phyloP scores from a whole-genome alignment of 1,140 invertebrate species.

The Eriocheir sinensis region DNA sequence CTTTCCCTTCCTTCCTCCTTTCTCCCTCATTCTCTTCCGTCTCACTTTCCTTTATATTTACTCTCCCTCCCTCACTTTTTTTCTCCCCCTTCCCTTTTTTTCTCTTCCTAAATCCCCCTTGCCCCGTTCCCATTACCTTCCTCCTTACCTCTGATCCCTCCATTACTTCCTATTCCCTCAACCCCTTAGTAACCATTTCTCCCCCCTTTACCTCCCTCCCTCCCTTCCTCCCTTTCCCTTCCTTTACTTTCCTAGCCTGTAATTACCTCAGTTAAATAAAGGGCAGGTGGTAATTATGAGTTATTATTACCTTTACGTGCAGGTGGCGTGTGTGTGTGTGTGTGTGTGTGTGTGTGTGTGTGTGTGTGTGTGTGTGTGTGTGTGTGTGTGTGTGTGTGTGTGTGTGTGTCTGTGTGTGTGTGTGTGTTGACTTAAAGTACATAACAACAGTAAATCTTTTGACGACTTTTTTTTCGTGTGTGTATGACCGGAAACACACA shows the following conservation, averaged over 20 bases:
- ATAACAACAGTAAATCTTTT: too few relatives aligned
- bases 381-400: conserved; percentile 22
- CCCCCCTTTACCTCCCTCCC: not conserved
- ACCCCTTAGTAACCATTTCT: too few relatives aligned
- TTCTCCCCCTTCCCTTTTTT: not conserved
- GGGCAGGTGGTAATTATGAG: not conserved
- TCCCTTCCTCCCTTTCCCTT: not conserved
- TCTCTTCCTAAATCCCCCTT: too few relatives aligned
- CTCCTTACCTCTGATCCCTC: too few relatives aligned
- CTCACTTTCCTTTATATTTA: too few relatives aligned
- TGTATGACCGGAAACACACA: not conserved
- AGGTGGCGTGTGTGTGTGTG: not conserved
- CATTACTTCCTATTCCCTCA: too few relatives aligned
- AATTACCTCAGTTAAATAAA: not conserved
- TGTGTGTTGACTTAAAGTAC: not conserved
- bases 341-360: not conserved
- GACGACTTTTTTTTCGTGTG: not conserved
- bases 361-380: conserved; percentile 22
- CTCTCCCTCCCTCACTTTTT: not conserved
- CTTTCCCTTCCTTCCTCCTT: not conserved
- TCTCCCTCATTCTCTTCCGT: not conserved
- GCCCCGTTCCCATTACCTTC: not conserved
- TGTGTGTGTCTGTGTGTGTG: conserved; percentile 1
- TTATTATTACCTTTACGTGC: not conserved
- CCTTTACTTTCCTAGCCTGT: not conserved